A percentile compares a stretch with the other conserved stretches of the same genome.
Conservation (phyloP, 2,888 invertebrate species). For the Trypoxylon attenuatum region DNA sequence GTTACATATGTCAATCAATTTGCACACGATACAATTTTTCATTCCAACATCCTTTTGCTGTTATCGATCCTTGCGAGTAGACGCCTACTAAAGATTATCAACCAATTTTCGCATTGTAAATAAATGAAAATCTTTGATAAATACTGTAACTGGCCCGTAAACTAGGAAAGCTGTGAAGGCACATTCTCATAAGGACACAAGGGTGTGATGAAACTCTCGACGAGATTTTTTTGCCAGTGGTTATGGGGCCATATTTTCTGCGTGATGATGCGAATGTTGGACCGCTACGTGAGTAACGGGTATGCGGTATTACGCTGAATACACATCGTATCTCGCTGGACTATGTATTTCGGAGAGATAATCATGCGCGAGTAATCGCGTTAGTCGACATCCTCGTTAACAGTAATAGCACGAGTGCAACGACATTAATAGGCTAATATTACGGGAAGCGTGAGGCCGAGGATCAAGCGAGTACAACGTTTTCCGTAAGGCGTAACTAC, state of each 20-base stretch:
- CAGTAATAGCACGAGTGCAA: slow-evolving; percentile 35
- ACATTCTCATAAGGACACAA: too few relatives aligned
- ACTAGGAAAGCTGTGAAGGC: too few relatives aligned
- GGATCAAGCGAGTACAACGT: slow-evolving; percentile 33
- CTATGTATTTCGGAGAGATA: slow-evolving; percentile 30
- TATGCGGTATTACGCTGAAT: too few relatives aligned
- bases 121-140: too few relatives aligned
- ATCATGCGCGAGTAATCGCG: slow-evolving; percentile 38
- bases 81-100: slow-evolving; percentile 12
- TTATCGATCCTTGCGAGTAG: slow-evolving; percentile 27
- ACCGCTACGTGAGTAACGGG: neutral
- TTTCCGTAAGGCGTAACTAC: slow-evolving; percentile 36
- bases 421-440: slow-evolving; percentile 49
- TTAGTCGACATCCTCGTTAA: slow-evolving; percentile 39
- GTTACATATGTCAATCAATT: too few relatives aligned
- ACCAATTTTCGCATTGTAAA: too few relatives aligned
- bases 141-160: too few relatives aligned
- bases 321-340: slow-evolving; percentile 7
- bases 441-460: slow-evolving; percentile 14
- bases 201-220: too few relatives aligned
- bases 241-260: too few relatives aligned
- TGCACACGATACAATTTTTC: too few relatives aligned
- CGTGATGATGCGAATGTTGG: neutral
- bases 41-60: too few relatives aligned
- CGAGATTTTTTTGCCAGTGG: too few relatives aligned